These are phyloP conservation scores for Sinhomidia bicolor DNA, from an alignment of 2,888 invertebrate genomes.

Conservation along the genomic window DNA sequence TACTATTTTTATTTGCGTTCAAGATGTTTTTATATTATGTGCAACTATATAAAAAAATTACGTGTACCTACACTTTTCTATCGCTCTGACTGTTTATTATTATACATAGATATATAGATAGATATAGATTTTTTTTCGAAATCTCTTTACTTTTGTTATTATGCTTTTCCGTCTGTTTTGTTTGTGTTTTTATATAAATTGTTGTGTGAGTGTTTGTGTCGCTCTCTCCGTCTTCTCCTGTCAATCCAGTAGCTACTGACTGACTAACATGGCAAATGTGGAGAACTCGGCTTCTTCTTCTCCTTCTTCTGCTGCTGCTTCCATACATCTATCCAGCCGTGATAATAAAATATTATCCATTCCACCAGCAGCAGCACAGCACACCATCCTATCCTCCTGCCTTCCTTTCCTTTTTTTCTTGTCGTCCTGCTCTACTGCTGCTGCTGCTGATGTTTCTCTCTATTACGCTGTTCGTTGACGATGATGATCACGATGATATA, in stretches of 20 bases:
- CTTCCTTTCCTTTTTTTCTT: conserved; percentile 36
- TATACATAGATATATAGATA: no score
- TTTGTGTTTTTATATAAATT: conserved; percentile 2
- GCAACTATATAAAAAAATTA: no score
- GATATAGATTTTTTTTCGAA: neutral
- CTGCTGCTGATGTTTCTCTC: neutral
- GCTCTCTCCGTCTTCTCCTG: conserved; percentile 52
- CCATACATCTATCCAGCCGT: neutral
- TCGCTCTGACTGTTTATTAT: no score
- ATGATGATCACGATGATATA: conserved; percentile 11
- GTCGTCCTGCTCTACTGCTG: conserved; percentile 12
- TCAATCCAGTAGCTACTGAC: conserved; percentile 71
- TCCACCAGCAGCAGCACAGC: neutral
- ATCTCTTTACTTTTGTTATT: neutral
- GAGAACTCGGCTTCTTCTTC: conserved; percentile 39
- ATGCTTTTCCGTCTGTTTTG: conserved; percentile 23
- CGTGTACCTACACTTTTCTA: no score
- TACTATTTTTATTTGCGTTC: neutral
- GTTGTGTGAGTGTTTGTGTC: neutral
- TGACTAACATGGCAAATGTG: conserved; percentile 57
- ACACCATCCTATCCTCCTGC: conserved; percentile 27
- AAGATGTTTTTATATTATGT: no score
- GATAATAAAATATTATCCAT: conserved; percentile 23
- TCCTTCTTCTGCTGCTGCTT: neutral
- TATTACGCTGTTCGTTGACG: conserved; percentile 9